A percentile compares a stretch with the other conserved stretches of the same genome.
phyloP scores from a whole-genome alignment of 2,888 invertebrate species.

The Sinohyriopsis cumingii region DNA sequence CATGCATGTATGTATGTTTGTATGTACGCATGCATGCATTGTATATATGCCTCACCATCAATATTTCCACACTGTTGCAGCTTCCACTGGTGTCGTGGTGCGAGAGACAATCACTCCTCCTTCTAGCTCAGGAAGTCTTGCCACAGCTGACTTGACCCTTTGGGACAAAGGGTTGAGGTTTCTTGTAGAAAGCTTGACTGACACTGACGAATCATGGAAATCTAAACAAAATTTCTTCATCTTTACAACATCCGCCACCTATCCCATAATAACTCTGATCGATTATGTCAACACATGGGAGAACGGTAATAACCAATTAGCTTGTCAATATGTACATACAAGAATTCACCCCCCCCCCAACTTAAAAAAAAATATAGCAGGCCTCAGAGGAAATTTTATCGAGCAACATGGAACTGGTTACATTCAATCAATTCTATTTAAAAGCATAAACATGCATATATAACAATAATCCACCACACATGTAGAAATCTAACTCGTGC shows the following conservation, averaged over 20 bases:
- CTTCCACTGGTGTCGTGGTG: background rate
- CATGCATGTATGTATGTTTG: no score
- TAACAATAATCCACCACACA: no score
- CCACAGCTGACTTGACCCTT: constrained; percentile 7
- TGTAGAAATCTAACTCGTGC: no score
- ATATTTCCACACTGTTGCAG: background rate
- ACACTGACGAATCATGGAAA: constrained; percentile 11
- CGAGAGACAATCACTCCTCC: constrained; percentile 5
- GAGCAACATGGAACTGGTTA: no score
- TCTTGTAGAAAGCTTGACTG: constrained; percentile 20
- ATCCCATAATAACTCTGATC: constrained; percentile 33
- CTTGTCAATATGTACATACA: background rate
- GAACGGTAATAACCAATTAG: constrained; percentile 20
- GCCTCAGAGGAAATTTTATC: background rate
- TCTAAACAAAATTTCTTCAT: constrained; percentile 23
- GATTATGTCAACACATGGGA: constrained; percentile 46
- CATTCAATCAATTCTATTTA: no score
- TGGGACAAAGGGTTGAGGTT: constrained; percentile 3
- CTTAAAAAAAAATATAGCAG: background rate
- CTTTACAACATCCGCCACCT: constrained; percentile 22
- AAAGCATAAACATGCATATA: no score
- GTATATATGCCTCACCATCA: no score
- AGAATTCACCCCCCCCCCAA: background rate
- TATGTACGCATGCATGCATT: no score
- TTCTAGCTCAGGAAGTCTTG: background rate